These are phyloP conservation scores for Bradypus variegatus DNA, from an alignment of 2,797 vertebrate species.

Conservation along the genomic window DNA sequence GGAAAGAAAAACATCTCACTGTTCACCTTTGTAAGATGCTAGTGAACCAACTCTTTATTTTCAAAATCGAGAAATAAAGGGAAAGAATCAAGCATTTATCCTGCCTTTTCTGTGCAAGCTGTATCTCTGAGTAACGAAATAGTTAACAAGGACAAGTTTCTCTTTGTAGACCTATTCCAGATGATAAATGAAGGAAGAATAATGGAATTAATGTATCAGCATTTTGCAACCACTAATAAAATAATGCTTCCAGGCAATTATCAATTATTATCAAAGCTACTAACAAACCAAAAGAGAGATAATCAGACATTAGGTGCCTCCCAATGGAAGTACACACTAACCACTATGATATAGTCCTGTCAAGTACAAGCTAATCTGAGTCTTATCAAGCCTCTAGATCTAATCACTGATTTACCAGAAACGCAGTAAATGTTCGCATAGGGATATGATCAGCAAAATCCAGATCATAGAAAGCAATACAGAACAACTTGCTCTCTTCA, in stretches of 20 bases:
- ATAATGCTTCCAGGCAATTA: background rate
- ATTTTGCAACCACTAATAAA: background rate
- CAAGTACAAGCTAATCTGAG: background rate
- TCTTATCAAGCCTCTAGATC: background rate
- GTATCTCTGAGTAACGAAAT: background rate
- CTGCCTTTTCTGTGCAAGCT: background rate
- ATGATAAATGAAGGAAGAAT: background rate
- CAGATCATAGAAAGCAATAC: background rate
- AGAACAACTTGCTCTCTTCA: background rate
- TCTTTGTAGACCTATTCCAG: background rate
- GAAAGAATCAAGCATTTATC: background rate
- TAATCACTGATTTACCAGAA: background rate
- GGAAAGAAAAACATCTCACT: background rate
- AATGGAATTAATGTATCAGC: background rate
- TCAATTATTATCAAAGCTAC: background rate
- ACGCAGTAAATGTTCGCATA: background rate
- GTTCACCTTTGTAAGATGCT: background rate
- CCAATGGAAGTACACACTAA: background rate
- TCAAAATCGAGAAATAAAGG: background rate
- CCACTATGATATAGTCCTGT: background rate
- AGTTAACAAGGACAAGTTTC: background rate
- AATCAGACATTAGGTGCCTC: background rate
- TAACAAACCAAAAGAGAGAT: background rate
- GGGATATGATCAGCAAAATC: background rate
- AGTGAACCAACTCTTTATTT: constrained; percentile 6